phyloP scores from a whole-genome alignment of 1,140 invertebrate species.

The Heliconius himera region DNA sequence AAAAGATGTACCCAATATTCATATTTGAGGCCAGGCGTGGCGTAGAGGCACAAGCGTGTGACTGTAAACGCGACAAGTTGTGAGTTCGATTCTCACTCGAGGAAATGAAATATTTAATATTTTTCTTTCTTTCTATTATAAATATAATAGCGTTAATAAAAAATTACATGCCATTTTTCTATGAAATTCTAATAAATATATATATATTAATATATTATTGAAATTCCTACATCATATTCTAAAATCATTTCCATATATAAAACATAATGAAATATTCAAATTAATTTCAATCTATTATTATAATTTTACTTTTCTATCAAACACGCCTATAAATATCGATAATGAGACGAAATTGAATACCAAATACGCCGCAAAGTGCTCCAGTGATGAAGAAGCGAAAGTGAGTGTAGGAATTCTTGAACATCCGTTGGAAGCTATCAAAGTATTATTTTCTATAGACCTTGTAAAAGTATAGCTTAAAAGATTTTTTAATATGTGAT shows the following conservation, averaged over 20 bases:
- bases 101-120: no score
- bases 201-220: no score
- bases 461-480: background rate
- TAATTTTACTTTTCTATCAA: background rate
- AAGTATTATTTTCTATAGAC: background rate
- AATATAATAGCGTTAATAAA: no score
- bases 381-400: background rate
- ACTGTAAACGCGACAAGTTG: no score
- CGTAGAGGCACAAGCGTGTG: no score
- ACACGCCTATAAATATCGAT: background rate
- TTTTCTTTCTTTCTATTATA: no score
- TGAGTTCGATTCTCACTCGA: no score
- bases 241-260: background rate
- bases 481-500: background rate
- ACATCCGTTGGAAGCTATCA: background rate
- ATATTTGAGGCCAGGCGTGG: no score
- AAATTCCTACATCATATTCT: no score
- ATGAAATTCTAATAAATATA: no score
- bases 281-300: background rate
- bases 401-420: conserved; percentile 6
- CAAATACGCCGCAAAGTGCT: background rate
- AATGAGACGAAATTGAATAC: background rate
- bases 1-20: no score
- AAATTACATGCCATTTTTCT: no score
- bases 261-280: background rate